Base-by-base conservation (phyloP, 2,888 invertebrate species). In the Dorcus parallelipipedus region DNA sequence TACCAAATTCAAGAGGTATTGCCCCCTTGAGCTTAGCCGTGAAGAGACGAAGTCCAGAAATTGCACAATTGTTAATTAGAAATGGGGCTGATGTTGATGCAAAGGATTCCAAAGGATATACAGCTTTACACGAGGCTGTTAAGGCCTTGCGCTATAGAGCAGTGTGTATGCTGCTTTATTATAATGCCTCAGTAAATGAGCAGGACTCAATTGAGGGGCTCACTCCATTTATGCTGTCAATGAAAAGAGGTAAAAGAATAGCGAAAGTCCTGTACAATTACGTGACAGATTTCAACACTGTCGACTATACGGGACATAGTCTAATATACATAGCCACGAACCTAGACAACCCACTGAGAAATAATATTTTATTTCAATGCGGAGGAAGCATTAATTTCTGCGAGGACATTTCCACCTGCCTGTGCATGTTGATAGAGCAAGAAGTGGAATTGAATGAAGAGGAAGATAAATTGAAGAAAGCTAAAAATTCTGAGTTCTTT, bases 111-210 rank as follows among this genome's bases (percentile, higher is more conserved):
- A 33, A 49, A 42, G 49, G 42, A n/a, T 55, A 49, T 26, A 55
- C 55, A 20, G 66, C 72, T 3, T 57, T 72, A 40, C 64, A 61
- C 51, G 39, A 62, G n/a, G 69, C 70, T 33, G 64, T 64, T 10
- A 50, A 49, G 17, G 51, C 49, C 38, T 23, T 38, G 38, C 41
- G 38, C 26, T 51, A 14, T 7, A 45, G 51, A 8, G 51, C 50
- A 39, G 45, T 50, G 9, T 56, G 51, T n/a, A 56, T 56, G 56
- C 23, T 56, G 39, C 20, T 56, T 9, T 56, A 56, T 14, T 56
- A 56, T 14, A 56, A 56, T 47, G 56, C 56, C 10, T 56, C 51
- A 9, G 51, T 47, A 45, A 56, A 56, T 45, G 56, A 56, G 38
- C 50, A 56, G 47, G 51, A 50, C 8, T n/a, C 9, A 7, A 4